These are phyloP conservation scores for Allolobophora icterica DNA, from an alignment of 2,888 invertebrate species.

Conservation along the genomic window DNA sequence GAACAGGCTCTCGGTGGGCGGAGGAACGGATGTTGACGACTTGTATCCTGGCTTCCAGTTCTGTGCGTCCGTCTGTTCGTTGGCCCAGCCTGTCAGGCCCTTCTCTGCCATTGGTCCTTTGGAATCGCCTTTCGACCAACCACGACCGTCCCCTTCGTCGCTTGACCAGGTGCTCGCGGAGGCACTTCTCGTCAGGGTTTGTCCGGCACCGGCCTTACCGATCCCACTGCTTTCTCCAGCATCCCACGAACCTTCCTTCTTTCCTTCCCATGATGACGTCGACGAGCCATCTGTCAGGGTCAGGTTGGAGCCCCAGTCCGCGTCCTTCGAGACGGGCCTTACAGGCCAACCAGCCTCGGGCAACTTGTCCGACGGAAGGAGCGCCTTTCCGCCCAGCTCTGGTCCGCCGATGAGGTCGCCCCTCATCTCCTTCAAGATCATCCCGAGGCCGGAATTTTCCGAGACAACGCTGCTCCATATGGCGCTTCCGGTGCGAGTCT, in stretches of 20 bases:
- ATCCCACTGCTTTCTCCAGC: neutral
- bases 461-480: neutral
- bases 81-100: neutral
- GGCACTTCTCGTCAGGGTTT: conserved; percentile 9
- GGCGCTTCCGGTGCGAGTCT: neutral
- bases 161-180: neutral
- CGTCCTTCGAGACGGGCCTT: neutral
- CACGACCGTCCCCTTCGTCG: neutral
- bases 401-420: neutral
- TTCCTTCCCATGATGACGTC: no score
- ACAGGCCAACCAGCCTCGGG: neutral
- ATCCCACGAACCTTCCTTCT: neutral
- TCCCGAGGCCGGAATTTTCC: neutral
- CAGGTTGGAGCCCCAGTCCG: neutral
- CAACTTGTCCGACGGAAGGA: neutral
- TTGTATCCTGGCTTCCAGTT: conserved; percentile 25
- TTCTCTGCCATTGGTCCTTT: neutral
- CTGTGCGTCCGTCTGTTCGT: neutral
- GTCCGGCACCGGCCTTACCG: neutral
- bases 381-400: neutral
- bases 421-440: neutral
- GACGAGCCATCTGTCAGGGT: neutral
- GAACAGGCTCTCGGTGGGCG: neutral
- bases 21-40: neutral
- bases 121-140: neutral